phyloP scores from a whole-genome alignment of 1,140 invertebrate genomes.

The Dendrolimus punctatus region DNA sequence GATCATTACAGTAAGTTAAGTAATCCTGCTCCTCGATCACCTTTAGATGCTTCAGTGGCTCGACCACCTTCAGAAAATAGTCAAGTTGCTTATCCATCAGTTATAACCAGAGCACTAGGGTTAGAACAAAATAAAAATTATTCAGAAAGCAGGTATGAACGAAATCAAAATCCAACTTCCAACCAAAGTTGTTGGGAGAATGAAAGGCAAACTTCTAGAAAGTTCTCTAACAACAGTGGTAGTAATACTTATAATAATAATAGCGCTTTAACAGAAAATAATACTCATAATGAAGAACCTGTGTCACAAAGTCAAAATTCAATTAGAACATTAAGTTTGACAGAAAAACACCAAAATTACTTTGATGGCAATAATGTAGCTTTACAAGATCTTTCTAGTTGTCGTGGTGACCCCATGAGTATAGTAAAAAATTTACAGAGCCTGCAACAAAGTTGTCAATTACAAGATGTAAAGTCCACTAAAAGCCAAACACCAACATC shows the following conservation, averaged over 20 bases:
- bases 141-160: conserved; percentile 75
- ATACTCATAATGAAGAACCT: conserved; percentile 60
- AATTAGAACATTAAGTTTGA: conserved; percentile 33
- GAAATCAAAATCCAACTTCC: conserved; percentile 61
- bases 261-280: conserved; percentile 64
- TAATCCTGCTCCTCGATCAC: conserved; percentile 77
- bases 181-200: conserved; percentile 66
- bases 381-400: conserved; percentile 80
- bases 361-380: conserved; percentile 71
- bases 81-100: conserved; percentile 80
- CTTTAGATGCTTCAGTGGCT: conserved; percentile 78
- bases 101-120: conserved; percentile 79
- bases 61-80: conserved; percentile 75
- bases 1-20: conserved; percentile 72
- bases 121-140: conserved; percentile 75
- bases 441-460: conserved; percentile 75
- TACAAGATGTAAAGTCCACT: conserved; percentile 70
- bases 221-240: conserved; percentile 58
- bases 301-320: conserved; percentile 32
- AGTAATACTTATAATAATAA: conserved; percentile 53
- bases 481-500: conserved; percentile 43
- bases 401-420: conserved; percentile 81
- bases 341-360: conserved; percentile 54
- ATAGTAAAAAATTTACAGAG: conserved; percentile 81
- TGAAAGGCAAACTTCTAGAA: conserved; percentile 54